These are phyloP conservation scores for Synanthedon andrenaeformis DNA, from an alignment of 2,888 invertebrate genomes.

Conservation along the genomic window DNA sequence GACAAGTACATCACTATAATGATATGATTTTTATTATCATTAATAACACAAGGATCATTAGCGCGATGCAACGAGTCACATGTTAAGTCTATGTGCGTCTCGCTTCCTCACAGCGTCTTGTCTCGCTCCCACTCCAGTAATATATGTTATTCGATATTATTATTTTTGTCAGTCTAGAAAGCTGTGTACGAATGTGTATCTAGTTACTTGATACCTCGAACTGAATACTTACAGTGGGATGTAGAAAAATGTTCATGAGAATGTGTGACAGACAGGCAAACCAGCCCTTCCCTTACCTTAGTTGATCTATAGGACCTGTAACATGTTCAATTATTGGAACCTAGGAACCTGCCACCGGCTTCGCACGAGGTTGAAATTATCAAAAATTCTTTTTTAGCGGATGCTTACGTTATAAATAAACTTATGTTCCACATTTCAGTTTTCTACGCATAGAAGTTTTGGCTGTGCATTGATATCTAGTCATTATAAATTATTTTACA, in stretches of 20 bases:
- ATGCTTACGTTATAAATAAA: background rate
- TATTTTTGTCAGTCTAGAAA: slow-evolving; percentile 37
- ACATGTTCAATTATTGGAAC: too few species aligned
- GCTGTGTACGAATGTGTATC: slow-evolving; percentile 1
- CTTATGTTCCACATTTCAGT: too few species aligned
- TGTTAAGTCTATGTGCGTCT: slow-evolving; percentile 15
- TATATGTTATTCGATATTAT: slow-evolving; percentile 17
- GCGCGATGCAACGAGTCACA: slow-evolving; percentile 20
- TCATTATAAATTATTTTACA: too few species aligned
- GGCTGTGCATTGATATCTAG: too few species aligned
- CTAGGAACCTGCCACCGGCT: too few species aligned
- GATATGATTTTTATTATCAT: slow-evolving; percentile 22
- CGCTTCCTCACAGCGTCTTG: slow-evolving; percentile 14
- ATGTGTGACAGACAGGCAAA: too few species aligned
- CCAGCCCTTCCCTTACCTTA: too few species aligned
- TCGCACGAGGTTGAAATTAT: background rate
- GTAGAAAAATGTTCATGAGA: background rate
- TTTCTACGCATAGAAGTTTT: too few species aligned
- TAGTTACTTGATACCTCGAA: background rate
- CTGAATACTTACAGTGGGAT: background rate
- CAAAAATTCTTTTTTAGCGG: background rate
- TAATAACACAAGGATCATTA: slow-evolving; percentile 39
- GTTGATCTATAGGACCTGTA: too few species aligned
- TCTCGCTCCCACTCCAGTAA: slow-evolving; percentile 8
- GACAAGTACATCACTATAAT: slow-evolving; percentile 16